A percentile compares a stretch with the other conserved stretches of the same genome.
Evolutionary conservation across 2,113 vertebrate species (phyloP).

Genomic region (Telmatochromis sp.): DNA sequence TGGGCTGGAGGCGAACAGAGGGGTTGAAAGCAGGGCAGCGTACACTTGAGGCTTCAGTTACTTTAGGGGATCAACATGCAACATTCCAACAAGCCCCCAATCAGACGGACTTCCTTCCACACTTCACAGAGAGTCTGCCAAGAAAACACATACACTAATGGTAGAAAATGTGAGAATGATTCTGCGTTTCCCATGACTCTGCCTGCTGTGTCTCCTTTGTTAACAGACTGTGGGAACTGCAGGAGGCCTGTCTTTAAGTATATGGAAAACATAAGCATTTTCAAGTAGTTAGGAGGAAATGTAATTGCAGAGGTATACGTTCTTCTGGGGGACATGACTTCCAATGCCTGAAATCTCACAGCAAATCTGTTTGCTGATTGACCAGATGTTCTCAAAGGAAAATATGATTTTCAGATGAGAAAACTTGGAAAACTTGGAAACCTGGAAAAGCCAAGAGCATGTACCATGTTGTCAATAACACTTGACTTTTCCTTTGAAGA

Average conservation of each 20-base stretch:
- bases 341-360: constrained; percentile 5
- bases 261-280: not conserved
- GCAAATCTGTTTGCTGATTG: constrained; percentile 28
- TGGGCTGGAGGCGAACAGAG: not conserved
- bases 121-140: not conserved
- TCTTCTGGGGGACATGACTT: constrained; percentile 2
- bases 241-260: not conserved
- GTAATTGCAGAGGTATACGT: constrained; percentile 26
- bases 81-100: constrained; percentile 52
- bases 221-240: not conserved
- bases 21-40: constrained; percentile 19
- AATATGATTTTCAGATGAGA: constrained; percentile 60
- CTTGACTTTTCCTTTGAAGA: constrained; percentile 29
- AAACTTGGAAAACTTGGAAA: constrained; percentile 31
- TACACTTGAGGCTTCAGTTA: constrained; percentile 45
- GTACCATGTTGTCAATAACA: constrained; percentile 13
- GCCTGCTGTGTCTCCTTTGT: not conserved
- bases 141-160: not conserved
- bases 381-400: constrained; percentile 36
- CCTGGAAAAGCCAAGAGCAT: constrained; percentile 22
- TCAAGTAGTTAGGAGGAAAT: not conserved
- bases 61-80: constrained; percentile 48
- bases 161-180: constrained; percentile 5
- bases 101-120: constrained; percentile 49
- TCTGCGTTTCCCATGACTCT: not conserved